A percentile compares a stretch with the other conserved stretches of the same genome.
These are phyloP conservation scores for Coryphaenoides rupestris DNA, from an alignment of 2,113 vertebrate species.

Conservation along the genomic window DNA sequence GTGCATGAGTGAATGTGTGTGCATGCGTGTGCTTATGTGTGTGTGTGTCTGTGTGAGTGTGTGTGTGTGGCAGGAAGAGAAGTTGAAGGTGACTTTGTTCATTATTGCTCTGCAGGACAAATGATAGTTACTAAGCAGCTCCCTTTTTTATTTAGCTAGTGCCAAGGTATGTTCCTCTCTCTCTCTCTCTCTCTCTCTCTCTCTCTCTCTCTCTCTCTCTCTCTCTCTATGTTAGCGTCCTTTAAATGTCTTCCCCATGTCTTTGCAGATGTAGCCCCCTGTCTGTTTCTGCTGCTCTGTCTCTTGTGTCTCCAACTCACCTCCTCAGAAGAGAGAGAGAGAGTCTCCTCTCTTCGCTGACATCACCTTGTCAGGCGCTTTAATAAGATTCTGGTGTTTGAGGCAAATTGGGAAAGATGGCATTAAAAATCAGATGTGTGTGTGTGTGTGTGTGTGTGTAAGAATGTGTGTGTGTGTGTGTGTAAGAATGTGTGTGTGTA, in stretches of 20 bases:
- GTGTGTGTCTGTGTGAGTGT: too few relatives aligned
- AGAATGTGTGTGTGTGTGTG: not conserved
- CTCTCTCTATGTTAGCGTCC: conserved; percentile 37
- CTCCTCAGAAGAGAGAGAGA: not conserved
- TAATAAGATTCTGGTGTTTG: conserved; percentile 64
- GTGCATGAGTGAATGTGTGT: too few relatives aligned
- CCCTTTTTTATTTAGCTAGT: conserved; percentile 40
- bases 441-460: conserved; percentile 11
- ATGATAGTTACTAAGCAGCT: conserved; percentile 44
- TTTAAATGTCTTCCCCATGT: not conserved
- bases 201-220: conserved; percentile 5
- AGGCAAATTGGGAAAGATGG: conserved; percentile 47
- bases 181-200: conserved; percentile 2
- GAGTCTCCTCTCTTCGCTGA: conserved; percentile 69
- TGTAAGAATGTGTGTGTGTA: conserved; percentile 1
- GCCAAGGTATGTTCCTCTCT: conserved; percentile 39
- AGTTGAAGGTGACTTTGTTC: conserved; percentile 56
- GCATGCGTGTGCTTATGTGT: too few relatives aligned
- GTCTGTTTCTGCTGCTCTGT: not conserved
- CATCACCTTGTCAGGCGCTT: conserved; percentile 54
- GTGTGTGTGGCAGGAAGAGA: not conserved
- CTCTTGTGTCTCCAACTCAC: conserved; percentile 30
- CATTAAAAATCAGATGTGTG: conserved; percentile 36
- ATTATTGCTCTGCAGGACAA: conserved; percentile 55
- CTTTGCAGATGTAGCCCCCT: not conserved